Base-by-base conservation (phyloP, 1,140 invertebrate species). In the Sarcophaga peregrina region DNA sequence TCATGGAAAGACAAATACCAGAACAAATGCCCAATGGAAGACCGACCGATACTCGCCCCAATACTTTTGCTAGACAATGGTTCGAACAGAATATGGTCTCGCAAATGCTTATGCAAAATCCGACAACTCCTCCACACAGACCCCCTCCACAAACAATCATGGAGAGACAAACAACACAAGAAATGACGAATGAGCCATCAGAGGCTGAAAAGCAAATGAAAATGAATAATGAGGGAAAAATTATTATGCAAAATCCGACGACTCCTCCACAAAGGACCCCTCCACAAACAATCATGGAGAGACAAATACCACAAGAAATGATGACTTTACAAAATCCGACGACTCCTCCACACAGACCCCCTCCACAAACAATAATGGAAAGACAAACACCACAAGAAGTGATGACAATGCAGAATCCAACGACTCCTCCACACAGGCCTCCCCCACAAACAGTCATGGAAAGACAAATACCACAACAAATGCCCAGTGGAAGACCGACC, bases 61-160 rank as follows among this genome's bases (percentile, higher is more conserved):
- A 68, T 68, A 73, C 25, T 37, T 37, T 37, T 37, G 25, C 25
- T 37, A 37, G 72, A 76, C 45, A 80, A 73, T 13, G 25, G 75
- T 46, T 46, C 11, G 68, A 62, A 10, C 73, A 54, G 7, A 50
- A 76, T 8, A 78, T 78, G 17, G 74, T 83, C 20, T 25, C 68
- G 10, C 84, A 54, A 82, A 82, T 80, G 62, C 25, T 37, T 37
- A 37, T 37, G 25, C 25, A 37, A 37, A 37, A 37, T 37, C 25
- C 25, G 25, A 37, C 25, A 37, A 37, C 25, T 37, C 25, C 25
- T 2, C 25, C 25, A 37, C 25, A 37, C 25, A 37, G 25, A 20
- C 8, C 8, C 5, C 62, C 62, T 9, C 62, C 17, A 2, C 62
- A 58, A 58, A 58, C n/a, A n/a, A 13, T n/a, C 13, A 58, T 58